phyloP scores from a whole-genome alignment of 2,888 invertebrate genomes.

The Drosophila nigritarsus region DNA sequence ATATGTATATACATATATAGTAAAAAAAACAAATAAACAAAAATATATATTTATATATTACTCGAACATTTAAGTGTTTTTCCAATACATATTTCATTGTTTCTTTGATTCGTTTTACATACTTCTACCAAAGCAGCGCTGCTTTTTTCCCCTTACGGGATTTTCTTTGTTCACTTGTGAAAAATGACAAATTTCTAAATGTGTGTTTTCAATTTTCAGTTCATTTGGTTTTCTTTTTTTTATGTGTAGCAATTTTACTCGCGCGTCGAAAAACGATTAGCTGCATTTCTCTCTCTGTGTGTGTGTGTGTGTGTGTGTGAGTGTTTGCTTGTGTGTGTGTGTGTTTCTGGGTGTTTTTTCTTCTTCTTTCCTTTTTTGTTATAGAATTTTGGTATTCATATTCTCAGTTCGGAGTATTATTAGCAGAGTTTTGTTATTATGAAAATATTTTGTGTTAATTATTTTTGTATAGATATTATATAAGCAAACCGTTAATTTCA shows the following conservation, averaged over 20 bases:
- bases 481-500: constrained; percentile 79
- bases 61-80: constrained; percentile 44
- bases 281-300: constrained; percentile 37
- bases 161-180: constrained; percentile 15
- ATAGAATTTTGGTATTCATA: constrained; percentile 13
- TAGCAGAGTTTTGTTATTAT: constrained; percentile 46
- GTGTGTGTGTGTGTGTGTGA: constrained; percentile 11
- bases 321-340: constrained; percentile 2
- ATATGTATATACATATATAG: constrained; percentile 28
- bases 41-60: constrained; percentile 47
- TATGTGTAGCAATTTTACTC: constrained; percentile 26
- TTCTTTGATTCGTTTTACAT: constrained; percentile 59
- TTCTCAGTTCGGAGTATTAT: constrained; percentile 56
- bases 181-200: constrained; percentile 37
- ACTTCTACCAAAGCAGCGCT: constrained; percentile 79
- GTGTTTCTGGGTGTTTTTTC: constrained; percentile 13
- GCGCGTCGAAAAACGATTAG: constrained; percentile 32
- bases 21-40: constrained; percentile 16
- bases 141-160: constrained; percentile 34
- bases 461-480: constrained; percentile 62
- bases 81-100: constrained; percentile 55
- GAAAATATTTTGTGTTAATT: constrained; percentile 36
- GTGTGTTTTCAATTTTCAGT: constrained; percentile 19
- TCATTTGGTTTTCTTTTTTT: constrained; percentile 8
- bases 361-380: constrained; percentile 11